Conservation (phyloP, 2,113 vertebrate species). For the Tupaia chinensis region DNA sequence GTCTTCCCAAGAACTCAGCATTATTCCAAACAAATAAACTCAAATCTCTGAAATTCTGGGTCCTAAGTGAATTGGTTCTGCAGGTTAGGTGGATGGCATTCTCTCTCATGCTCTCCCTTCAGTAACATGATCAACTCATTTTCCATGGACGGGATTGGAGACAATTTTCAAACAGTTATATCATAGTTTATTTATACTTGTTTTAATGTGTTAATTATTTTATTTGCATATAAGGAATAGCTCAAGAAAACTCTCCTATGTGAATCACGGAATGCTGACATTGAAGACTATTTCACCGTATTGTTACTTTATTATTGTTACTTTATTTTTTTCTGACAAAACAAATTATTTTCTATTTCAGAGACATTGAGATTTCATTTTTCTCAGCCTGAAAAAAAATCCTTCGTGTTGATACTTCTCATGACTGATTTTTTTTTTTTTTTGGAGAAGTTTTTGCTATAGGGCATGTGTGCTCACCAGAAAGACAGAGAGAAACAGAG, state of each 20-base stretch:
- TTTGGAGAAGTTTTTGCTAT: not conserved
- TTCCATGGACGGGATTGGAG: not conserved
- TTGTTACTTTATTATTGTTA: not conserved
- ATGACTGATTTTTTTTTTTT: not conserved
- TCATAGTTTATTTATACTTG: not conserved
- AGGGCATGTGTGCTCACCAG: too few species aligned
- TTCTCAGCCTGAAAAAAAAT: not conserved
- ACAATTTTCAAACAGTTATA: not conserved
- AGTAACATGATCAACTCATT: not conserved
- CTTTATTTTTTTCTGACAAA: not conserved
- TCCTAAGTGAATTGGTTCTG: not conserved
- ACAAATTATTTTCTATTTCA: not conserved
- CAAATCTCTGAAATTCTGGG: constrained; percentile 1
- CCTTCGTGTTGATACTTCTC: not conserved
- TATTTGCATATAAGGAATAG: not conserved
- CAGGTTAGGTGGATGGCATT: not conserved
- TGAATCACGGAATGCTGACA: not conserved
- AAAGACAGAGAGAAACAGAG: too few species aligned
- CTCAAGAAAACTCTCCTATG: not conserved
- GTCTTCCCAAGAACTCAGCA: not conserved
- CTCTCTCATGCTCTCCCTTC: not conserved
- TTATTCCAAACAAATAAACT: constrained; percentile 31
- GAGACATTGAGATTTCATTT: not conserved
- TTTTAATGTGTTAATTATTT: not conserved
- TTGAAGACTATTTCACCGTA: not conserved